phyloP scores from a whole-genome alignment of 2,113 vertebrate genomes.

The Entelurus aequoreus region DNA sequence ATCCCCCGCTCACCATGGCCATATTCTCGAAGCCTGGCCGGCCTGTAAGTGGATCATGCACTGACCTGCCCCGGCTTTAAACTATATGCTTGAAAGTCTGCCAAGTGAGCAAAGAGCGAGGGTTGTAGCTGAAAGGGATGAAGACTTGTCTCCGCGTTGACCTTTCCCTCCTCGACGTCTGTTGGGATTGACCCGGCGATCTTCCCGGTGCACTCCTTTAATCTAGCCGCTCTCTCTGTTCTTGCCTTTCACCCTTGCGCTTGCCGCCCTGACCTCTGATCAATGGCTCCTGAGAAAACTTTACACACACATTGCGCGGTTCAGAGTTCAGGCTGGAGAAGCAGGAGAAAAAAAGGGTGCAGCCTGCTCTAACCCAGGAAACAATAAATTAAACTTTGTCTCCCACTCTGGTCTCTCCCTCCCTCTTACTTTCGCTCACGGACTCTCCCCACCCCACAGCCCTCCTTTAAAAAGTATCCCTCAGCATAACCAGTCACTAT shows the following conservation, averaged over 20 bases:
- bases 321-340: conserved; percentile 67
- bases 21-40: conserved; percentile 71
- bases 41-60: conserved; percentile 48
- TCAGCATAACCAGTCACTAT: conserved; percentile 29
- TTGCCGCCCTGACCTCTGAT: conserved; percentile 51
- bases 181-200: conserved; percentile 44
- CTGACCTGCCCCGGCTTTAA: conserved; percentile 32
- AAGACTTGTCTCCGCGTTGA: conserved; percentile 40
- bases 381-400: conserved; percentile 74
- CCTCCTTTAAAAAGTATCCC: conserved; percentile 21
- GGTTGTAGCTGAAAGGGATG: conserved; percentile 6
- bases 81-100: not conserved
- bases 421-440: conserved; percentile 38
- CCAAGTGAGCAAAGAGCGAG: conserved; percentile 1
- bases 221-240: conserved; percentile 41
- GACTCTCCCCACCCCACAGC: not conserved
- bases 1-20: conserved; percentile 93
- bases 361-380: conserved; percentile 70
- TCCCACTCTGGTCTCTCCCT: conserved; percentile 37
- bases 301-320: conserved; percentile 49
- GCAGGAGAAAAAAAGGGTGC: conserved; percentile 45
- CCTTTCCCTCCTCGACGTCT: conserved; percentile 53
- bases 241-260: conserved; percentile 32
- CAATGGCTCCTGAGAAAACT: conserved; percentile 56
- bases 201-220: conserved; percentile 37